phyloP scores from a whole-genome alignment of 2,888 invertebrate species.

The Phyllotreta cruciferae region DNA sequence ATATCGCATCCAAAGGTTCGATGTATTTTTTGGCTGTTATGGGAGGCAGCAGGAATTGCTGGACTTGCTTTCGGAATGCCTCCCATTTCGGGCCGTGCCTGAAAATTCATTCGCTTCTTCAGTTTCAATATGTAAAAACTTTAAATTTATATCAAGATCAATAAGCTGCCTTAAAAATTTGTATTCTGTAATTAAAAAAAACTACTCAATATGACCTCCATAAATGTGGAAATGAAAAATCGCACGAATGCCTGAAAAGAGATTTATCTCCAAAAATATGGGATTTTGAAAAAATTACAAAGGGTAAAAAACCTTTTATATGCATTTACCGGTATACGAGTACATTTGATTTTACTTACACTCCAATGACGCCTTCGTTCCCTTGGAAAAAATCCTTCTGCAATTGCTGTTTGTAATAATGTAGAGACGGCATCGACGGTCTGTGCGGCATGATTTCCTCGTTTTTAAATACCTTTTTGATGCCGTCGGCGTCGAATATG shows the following conservation, averaged over 20 bases:
- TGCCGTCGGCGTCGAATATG: conserved; percentile 76
- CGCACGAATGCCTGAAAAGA: no score
- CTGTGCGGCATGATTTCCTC: conserved; percentile 75
- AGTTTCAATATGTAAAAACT: not conserved
- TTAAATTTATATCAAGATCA: conserved; percentile 3
- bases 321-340: no score
- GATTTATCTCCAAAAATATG: no score
- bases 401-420: conserved; percentile 74
- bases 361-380: conserved; percentile 76
- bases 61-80: conserved; percentile 81
- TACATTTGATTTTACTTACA: conserved; percentile 72
- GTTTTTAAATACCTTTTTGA: conserved; percentile 72
- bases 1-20: conserved; percentile 75
- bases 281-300: no score
- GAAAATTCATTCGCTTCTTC: conserved; percentile 39
- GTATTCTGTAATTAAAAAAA: no score
- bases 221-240: no score
- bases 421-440: conserved; percentile 76
- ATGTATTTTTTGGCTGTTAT: conserved; percentile 79
- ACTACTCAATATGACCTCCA: no score
- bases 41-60: conserved; percentile 82
- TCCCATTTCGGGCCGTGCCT: conserved; percentile 92
- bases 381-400: conserved; percentile 75
- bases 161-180: not conserved
- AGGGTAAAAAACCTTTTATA: no score